A percentile compares a stretch with the other conserved stretches of the same genome.
These are phyloP conservation scores for Holothuria leucospilota DNA, from an alignment of 53 echinoderm and acorn worm species.

Conservation along the genomic window DNA sequence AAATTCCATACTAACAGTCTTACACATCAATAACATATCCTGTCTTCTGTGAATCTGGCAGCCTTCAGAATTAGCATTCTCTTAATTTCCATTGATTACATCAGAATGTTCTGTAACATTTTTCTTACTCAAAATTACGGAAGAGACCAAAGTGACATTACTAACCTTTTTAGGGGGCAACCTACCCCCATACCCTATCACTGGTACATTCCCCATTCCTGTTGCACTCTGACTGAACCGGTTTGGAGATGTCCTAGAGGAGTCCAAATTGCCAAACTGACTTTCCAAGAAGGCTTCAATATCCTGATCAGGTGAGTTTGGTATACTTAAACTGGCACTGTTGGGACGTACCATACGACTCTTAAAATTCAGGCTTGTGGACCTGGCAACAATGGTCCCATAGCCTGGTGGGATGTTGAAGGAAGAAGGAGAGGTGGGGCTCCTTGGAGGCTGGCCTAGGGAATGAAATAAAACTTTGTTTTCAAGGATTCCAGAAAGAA, in stretches of 20 bases:
- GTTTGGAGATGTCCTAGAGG: constrained; percentile 63
- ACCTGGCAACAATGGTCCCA: constrained; percentile 77
- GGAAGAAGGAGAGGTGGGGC: constrained; percentile 25
- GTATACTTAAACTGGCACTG: constrained; percentile 78
- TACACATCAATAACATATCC: no score
- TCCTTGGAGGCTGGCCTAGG: constrained; percentile 30
- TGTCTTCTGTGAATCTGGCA: no score
- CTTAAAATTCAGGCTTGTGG: constrained; percentile 90
- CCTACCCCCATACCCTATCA: constrained; percentile 84
- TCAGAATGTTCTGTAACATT: no score
- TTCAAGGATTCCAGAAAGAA: neutral
- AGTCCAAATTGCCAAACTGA: constrained; percentile 72
- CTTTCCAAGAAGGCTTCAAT: constrained; percentile 76
- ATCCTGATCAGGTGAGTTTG: constrained; percentile 83
- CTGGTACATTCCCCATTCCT: constrained; percentile 98
- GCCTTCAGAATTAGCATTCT: no score
- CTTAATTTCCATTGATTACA: no score
- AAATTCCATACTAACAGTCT: no score
- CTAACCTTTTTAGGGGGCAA: constrained; percentile 85
- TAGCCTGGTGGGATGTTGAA: constrained; percentile 63
- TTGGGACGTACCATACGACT: constrained; percentile 70
- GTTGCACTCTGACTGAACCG: constrained; percentile 67
- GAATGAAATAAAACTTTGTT: neutral
- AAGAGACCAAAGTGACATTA: neutral
- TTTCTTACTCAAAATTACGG: no score